These are phyloP conservation scores for Drosophila demipolita DNA, from an alignment of 2,888 invertebrate species.

Conservation along the genomic window DNA sequence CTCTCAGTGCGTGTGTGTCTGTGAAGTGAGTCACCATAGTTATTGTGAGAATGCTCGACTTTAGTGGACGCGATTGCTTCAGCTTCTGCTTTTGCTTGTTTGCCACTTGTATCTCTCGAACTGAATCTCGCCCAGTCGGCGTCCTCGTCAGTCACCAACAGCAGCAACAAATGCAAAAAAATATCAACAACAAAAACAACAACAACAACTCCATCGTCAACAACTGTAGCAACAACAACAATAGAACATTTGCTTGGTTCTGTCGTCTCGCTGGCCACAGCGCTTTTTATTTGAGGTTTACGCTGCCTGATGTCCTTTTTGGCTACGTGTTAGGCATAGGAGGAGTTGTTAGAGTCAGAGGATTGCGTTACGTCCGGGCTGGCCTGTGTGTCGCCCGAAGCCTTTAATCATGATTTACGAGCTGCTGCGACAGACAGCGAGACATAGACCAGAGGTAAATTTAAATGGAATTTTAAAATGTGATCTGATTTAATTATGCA, in stretches of 20 bases:
- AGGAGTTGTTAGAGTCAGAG: slow-evolving; percentile 37
- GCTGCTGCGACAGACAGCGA: slow-evolving; percentile 41
- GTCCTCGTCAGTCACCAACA: slow-evolving; percentile 62
- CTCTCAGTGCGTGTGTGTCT: slow-evolving; percentile 20
- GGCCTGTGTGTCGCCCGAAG: slow-evolving; percentile 75
- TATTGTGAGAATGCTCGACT: slow-evolving; percentile 62
- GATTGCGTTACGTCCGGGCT: slow-evolving; percentile 42
- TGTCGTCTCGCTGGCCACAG: slow-evolving; percentile 70
- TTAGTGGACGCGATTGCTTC: slow-evolving; percentile 44
- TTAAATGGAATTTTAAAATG: slow-evolving; percentile 83
- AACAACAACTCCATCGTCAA: slow-evolving; percentile 15
- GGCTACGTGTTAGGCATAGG: slow-evolving; percentile 74
- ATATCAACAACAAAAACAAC: slow-evolving; percentile 16
- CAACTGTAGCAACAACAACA: slow-evolving; percentile 4
- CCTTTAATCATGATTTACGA: slow-evolving; percentile 84
- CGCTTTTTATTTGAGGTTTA: slow-evolving; percentile 73
- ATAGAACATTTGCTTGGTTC: slow-evolving; percentile 27
- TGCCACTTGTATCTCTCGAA: slow-evolving; percentile 78
- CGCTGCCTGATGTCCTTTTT: slow-evolving; percentile 34
- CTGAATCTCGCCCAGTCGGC: slow-evolving; percentile 76
- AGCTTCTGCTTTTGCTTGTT: slow-evolving; percentile 48
- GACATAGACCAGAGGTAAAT: slow-evolving; percentile 75
- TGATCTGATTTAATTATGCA: slow-evolving; percentile 83
- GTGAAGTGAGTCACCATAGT: slow-evolving; percentile 71
- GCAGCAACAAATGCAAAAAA: slow-evolving; percentile 19